phyloP scores from a whole-genome alignment of 2,797 vertebrate species.

The Chaetodon trifasciatus region DNA sequence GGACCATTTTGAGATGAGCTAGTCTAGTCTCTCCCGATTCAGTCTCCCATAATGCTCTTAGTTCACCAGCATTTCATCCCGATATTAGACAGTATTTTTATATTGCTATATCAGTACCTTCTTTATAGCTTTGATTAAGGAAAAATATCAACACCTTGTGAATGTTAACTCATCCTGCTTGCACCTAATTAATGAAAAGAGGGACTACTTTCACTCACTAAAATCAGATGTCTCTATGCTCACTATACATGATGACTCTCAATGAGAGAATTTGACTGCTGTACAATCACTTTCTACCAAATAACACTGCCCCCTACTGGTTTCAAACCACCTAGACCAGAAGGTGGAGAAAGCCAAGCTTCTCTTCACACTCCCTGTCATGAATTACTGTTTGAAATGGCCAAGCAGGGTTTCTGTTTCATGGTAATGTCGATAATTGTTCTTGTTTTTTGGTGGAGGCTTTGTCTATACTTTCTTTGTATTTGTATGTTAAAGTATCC shows the following conservation, averaged over 20 bases:
- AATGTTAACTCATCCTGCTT: slow-evolving; percentile 33
- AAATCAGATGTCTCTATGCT: slow-evolving; percentile 18
- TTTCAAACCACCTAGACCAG: slow-evolving; percentile 29
- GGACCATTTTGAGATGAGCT: not conserved
- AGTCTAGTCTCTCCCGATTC: not conserved
- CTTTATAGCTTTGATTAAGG: slow-evolving; percentile 5
- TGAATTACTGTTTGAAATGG: not conserved
- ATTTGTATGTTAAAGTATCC: not conserved
- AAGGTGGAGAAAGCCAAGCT: slow-evolving; percentile 22
- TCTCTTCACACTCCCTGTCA: not conserved
- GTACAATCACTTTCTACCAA: slow-evolving; percentile 67
- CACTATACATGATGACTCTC: slow-evolving; percentile 27
- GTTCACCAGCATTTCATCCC: slow-evolving; percentile 56
- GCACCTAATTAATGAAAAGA: slow-evolving; percentile 17
- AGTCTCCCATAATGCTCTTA: slow-evolving; percentile 20
- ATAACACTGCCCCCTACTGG: slow-evolving; percentile 82
- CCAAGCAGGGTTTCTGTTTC: not conserved
- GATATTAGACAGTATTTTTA: slow-evolving; percentile 33
- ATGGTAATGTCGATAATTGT: not conserved
- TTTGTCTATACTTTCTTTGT: not conserved
- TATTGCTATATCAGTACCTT: slow-evolving; percentile 7
- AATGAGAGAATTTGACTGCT: slow-evolving; percentile 40
- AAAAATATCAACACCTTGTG: slow-evolving; percentile 5
- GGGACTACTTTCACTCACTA: slow-evolving; percentile 24
- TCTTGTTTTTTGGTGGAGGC: not conserved